A percentile compares a stretch with the other conserved stretches of the same genome.
These are phyloP conservation scores for Pseudotriccus pelzelni DNA, from an alignment of 2,797 vertebrate genomes.

Conservation along the genomic window DNA sequence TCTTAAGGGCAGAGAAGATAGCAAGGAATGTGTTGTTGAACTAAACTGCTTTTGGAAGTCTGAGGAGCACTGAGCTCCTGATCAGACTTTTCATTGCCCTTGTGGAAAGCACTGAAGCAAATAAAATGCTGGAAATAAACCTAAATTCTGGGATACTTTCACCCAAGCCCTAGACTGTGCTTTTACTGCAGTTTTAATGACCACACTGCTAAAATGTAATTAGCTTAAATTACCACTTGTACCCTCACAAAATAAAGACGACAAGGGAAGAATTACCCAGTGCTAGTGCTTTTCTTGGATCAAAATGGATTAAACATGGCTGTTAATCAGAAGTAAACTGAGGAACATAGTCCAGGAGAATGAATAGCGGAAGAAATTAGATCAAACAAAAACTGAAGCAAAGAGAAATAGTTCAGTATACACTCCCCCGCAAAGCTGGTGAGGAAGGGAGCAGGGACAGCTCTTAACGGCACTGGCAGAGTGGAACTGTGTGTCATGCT, in stretches of 20 bases:
- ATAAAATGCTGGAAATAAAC: background rate
- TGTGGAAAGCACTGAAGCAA: background rate
- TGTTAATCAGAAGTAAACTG: background rate
- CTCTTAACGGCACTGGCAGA: background rate
- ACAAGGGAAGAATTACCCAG: background rate
- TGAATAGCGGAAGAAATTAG: background rate
- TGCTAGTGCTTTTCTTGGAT: background rate
- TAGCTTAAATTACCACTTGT: background rate
- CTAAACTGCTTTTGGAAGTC: background rate
- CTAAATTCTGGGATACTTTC: background rate
- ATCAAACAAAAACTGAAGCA: background rate
- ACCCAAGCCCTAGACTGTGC: background rate
- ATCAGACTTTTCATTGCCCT: background rate
- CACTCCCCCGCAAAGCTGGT: background rate
- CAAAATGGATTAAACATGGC: background rate
- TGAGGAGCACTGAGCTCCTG: background rate
- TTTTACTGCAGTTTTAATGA: conserved; percentile 7
- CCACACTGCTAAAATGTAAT: background rate
- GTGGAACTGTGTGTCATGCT: background rate
- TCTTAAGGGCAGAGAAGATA: background rate
- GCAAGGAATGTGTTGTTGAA: background rate
- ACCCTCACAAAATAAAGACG: background rate
- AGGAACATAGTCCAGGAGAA: background rate
- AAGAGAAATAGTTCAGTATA: background rate
- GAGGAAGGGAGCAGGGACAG: background rate